Evolutionary conservation across 2,797 vertebrate species (phyloP).

Genomic region (Acanthis flammea): DNA sequence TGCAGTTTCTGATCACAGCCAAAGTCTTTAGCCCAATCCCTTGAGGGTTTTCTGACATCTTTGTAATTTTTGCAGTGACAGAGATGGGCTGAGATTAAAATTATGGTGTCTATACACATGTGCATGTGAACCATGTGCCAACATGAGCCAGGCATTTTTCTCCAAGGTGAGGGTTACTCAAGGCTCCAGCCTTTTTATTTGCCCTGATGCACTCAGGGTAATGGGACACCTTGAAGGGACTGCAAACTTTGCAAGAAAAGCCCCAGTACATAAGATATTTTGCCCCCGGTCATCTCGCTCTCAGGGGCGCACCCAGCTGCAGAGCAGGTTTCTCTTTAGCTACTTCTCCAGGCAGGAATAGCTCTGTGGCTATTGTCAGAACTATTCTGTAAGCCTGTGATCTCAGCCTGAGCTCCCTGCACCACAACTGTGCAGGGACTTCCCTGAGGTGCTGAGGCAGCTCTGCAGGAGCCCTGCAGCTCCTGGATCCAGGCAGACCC

Average conservation of each 20-base stretch:
- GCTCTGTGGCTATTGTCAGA: background rate
- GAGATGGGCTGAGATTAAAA: accelerated
- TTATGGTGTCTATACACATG: accelerated
- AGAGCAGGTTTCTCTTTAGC: background rate
- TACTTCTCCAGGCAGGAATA: background rate
- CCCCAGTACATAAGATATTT: accelerated
- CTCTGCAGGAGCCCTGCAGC: accelerated
- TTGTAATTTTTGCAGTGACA: background rate
- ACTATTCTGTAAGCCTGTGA: background rate
- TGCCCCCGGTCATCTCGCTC: accelerated
- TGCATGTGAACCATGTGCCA: accelerated
- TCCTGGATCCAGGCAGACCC: accelerated
- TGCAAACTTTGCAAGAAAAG: background rate
- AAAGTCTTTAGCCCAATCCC: background rate
- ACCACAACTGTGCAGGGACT: background rate
- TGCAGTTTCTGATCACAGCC: background rate
- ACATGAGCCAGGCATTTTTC: background rate
- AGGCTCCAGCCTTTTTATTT: background rate
- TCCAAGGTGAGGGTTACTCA: no score
- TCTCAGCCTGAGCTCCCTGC: no score
- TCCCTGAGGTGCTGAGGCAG: background rate
- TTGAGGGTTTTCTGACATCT: background rate
- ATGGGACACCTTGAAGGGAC: background rate
- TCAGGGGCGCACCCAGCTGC: accelerated
- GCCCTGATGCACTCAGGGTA: accelerated